Base-by-base conservation (phyloP, 2,797 vertebrate species). In the Podarcis siculus region DNA sequence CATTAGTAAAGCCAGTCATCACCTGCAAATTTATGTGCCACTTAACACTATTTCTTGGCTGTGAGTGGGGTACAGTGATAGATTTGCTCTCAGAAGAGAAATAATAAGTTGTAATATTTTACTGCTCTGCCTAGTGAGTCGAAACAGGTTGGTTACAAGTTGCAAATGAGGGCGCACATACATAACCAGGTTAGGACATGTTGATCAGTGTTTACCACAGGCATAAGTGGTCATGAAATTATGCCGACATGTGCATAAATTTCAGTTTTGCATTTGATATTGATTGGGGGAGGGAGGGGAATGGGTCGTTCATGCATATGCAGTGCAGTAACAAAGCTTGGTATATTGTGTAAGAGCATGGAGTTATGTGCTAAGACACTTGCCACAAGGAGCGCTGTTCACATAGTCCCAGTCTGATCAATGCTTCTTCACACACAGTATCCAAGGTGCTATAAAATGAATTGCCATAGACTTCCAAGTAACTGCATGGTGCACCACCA, bases 1-100 rank as follows among this genome's bases (percentile, higher is more conserved):
- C 80, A 93, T 94, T 93, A 94, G 86, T 84, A 91, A 94, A 95
- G 86, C 27, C 82, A 90, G 87, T 71, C 88, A 89, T 85, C 86
- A 91, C 83, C 61, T 39, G 82, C 79, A 91, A 92, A 95, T 95
- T 93, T 93, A 92, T 92, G 86, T 88, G 71, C 39, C 64, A n/a
- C 87, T 94, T 93, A 81, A 82, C 0, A 21, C 23, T 87, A 66
- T 8, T 92, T 92, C 84, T 89, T 86, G 79, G 82, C 81, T 88
- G 58, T 69, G 61, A 82, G 87, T 67, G 64, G 89, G 69, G 45
- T 83, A 82, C 13, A 88, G 83, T 0, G 1, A 87, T 89, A 49
- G 73, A 87, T 90, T 87, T 93, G 45, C 67, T 89, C 67, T 93
- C 64, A 72, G 79, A 83, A 83, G 81, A 64, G 86, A 93, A 95